These are phyloP conservation scores for Drosophila incognita DNA, from an alignment of 2,888 invertebrate species.

Conservation along the genomic window DNA sequence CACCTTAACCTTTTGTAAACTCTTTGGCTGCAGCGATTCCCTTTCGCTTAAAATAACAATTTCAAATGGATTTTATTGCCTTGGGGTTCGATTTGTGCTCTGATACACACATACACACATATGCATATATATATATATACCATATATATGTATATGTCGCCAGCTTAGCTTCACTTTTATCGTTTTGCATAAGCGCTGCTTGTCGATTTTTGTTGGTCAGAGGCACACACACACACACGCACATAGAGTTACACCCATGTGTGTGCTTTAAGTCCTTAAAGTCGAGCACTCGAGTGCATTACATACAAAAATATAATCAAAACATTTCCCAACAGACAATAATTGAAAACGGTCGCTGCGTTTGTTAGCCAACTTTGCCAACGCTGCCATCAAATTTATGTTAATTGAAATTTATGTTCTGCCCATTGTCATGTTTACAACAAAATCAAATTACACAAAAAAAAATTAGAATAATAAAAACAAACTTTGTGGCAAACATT, in stretches of 20 bases:
- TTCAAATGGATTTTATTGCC: conserved; percentile 82
- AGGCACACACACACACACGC: conserved; percentile 21
- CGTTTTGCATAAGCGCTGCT: conserved; percentile 80
- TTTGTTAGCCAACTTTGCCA: conserved; percentile 53
- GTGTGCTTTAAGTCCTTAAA: conserved; percentile 49
- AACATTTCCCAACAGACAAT: conserved; percentile 66
- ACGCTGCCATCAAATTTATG: conserved; percentile 67
- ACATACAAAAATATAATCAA: conserved; percentile 36
- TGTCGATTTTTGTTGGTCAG: conserved; percentile 38
- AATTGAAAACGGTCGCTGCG: conserved; percentile 67
- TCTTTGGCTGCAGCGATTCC: conserved; percentile 40
- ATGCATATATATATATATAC: not conserved
- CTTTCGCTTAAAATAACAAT: conserved; percentile 79
- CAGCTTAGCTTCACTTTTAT: conserved; percentile 53
- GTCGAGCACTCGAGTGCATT: conserved; percentile 61
- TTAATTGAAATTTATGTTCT: conserved; percentile 79
- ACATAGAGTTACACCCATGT: not conserved
- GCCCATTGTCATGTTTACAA: conserved; percentile 20
- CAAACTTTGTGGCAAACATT: conserved; percentile 33
- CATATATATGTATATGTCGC: conserved; percentile 43
- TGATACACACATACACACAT: conserved; percentile 14
- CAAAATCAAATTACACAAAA: conserved; percentile 24
- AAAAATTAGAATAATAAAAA: conserved; percentile 1
- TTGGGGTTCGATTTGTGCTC: conserved; percentile 68
- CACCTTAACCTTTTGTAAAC: conserved; percentile 28